phyloP scores from a whole-genome alignment of 2,797 vertebrate species.

The Crossoptilon crossoptilon region DNA sequence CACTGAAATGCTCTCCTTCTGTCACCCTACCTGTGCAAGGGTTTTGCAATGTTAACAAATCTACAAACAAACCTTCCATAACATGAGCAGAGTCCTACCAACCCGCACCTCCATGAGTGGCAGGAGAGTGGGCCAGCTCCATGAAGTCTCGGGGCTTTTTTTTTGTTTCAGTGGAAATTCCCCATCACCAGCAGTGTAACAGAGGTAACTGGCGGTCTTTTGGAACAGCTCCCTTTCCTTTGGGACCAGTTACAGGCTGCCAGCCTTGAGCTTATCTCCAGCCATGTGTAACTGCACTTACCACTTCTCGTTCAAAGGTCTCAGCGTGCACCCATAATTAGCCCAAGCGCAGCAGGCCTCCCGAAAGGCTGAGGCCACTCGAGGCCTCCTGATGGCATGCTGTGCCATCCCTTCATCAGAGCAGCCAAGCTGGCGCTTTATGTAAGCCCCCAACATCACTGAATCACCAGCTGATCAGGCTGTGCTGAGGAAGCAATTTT shows the following conservation, averaged over 20 bases:
- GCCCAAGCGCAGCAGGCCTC: background rate
- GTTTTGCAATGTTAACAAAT: constrained; percentile 55
- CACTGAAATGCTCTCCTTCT: background rate
- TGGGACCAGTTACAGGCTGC: background rate
- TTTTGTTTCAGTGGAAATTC: constrained; percentile 44
- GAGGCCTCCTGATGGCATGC: background rate
- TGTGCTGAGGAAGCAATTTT: background rate
- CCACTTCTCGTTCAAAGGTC: constrained; percentile 49
- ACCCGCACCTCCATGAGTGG: background rate
- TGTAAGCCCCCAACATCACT: background rate
- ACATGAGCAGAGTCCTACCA: constrained; percentile 52
- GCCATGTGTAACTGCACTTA: constrained; percentile 4
- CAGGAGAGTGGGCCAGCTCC: background rate
- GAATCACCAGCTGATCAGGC: fast-evolving
- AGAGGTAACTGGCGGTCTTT: background rate
- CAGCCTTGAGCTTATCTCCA: constrained; percentile 39
- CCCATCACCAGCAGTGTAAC: background rate
- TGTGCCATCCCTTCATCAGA: background rate
- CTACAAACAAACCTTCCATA: constrained; percentile 33
- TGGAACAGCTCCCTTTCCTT: constrained; percentile 44
- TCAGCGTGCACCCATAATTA: background rate
- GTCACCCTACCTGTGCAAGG: background rate
- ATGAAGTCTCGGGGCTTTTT: background rate
- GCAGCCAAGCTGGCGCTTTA: background rate
- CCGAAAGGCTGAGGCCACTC: background rate